phyloP scores from a whole-genome alignment of 2,113 vertebrate genomes.

The Aegithalos caudatus region DNA sequence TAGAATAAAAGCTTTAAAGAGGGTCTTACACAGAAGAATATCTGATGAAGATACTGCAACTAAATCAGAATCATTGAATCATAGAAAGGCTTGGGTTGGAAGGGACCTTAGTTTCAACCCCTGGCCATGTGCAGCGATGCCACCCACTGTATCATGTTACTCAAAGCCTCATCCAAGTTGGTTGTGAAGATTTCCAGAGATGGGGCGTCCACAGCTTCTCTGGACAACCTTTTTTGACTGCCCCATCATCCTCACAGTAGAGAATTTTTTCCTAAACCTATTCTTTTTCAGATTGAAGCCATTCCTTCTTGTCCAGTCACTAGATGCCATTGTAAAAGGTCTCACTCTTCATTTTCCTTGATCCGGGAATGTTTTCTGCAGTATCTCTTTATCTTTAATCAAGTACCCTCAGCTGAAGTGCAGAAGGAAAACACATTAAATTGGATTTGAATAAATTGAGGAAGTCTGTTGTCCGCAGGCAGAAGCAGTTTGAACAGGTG shows the following conservation, averaged over 20 bases:
- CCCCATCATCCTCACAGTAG: not conserved
- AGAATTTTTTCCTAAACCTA: not conserved
- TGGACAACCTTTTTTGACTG: not conserved
- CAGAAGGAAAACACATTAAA: not conserved
- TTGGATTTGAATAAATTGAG: not conserved
- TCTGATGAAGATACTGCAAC: not conserved
- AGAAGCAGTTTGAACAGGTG: not conserved
- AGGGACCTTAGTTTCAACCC: not conserved
- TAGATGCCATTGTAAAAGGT: not conserved
- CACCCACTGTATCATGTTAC: not conserved
- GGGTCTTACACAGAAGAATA: not conserved
- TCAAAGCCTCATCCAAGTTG: not conserved
- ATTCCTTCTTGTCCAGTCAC: not conserved
- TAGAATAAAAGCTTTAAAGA: not conserved
- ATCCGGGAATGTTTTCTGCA: not conserved
- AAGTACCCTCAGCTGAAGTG: not conserved
- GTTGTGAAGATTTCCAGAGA: not conserved
- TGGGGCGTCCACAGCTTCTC: not conserved
- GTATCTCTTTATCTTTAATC: not conserved
- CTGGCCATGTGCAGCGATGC: rapidly evolving
- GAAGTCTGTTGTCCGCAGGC: not conserved
- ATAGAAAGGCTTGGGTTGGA: not conserved
- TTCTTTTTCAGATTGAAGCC: not conserved
- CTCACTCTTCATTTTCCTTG: not conserved
- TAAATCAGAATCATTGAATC: not conserved